phyloP scores from a whole-genome alignment of 2,888 invertebrate species.

The Micoletzkya japonica region DNA sequence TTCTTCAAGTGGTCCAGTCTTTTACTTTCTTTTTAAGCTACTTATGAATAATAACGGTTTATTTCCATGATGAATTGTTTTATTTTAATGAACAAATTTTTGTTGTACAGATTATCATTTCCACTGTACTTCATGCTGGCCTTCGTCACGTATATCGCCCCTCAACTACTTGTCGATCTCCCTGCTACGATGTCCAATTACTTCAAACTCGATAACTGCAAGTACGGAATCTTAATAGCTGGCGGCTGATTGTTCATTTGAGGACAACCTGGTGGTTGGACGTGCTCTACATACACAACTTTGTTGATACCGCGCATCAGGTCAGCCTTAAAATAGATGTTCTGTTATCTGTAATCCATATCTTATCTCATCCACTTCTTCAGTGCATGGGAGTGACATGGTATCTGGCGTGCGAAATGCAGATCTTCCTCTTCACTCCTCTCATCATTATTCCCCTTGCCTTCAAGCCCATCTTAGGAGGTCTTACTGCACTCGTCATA shows the following conservation, averaged over 20 bases:
- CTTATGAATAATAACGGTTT: too few relatives aligned
- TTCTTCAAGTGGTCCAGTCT: too few relatives aligned
- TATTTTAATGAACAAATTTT: background rate
- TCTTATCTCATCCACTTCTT: background rate
- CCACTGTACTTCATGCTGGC: conserved; percentile 22
- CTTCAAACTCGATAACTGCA: background rate
- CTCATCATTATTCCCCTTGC: conserved; percentile 29
- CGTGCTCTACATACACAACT: conserved; percentile 26
- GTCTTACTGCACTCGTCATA: background rate
- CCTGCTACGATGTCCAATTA: background rate
- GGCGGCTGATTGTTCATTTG: background rate
- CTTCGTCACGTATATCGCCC: conserved; percentile 24
- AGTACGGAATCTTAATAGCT: background rate
- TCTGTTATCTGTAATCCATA: too few relatives aligned
- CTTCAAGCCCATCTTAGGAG: conserved; percentile 24
- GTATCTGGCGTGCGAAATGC: conserved; percentile 31
- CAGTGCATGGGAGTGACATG: conserved; percentile 27
- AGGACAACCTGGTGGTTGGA: conserved; percentile 28
- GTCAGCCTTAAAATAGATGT: too few relatives aligned
- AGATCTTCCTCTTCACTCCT: conserved; percentile 32
- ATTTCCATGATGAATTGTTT: background rate
- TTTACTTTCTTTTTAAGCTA: too few relatives aligned
- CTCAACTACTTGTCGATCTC: background rate
- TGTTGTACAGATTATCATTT: conserved; percentile 13
- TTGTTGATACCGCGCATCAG: conserved; percentile 13